Percentiles rank a stretch among this genome's conserved stretches.
These are phyloP conservation scores for Colinus virginianus DNA, from an alignment of 2,113 vertebrate species.

Conservation along the genomic window DNA sequence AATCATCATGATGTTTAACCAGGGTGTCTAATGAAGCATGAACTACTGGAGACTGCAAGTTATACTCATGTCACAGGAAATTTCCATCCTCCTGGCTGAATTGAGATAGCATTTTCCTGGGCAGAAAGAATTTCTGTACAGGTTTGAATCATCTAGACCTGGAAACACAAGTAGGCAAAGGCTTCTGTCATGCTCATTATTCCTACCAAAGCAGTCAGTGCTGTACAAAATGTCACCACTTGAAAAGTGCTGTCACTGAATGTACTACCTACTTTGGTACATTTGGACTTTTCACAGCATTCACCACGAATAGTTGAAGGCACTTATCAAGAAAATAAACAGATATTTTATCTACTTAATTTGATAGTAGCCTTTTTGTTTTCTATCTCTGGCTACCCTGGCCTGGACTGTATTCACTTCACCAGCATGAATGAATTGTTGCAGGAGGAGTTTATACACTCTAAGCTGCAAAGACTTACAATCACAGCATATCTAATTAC, in stretches of 20 bases:
- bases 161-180: neutral
- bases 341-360: neutral
- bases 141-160: neutral
- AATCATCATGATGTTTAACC: neutral
- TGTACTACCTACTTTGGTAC: neutral
- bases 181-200: neutral
- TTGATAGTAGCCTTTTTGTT: neutral
- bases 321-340: neutral
- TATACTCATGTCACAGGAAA: neutral
- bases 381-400: neutral
- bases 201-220: neutral
- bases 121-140: neutral
- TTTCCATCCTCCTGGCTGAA: neutral
- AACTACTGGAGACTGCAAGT: neutral
- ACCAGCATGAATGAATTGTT: neutral
- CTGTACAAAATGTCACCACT: neutral
- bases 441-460: neutral
- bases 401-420: neutral
- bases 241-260: accelerated
- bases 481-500: neutral
- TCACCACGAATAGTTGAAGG: neutral
- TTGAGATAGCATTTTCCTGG: neutral
- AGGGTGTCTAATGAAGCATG: neutral
- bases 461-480: neutral
- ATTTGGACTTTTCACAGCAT: neutral